phyloP scores from a whole-genome alignment of 2,888 invertebrate genomes.

The Zaprionus obscuricornis region DNA sequence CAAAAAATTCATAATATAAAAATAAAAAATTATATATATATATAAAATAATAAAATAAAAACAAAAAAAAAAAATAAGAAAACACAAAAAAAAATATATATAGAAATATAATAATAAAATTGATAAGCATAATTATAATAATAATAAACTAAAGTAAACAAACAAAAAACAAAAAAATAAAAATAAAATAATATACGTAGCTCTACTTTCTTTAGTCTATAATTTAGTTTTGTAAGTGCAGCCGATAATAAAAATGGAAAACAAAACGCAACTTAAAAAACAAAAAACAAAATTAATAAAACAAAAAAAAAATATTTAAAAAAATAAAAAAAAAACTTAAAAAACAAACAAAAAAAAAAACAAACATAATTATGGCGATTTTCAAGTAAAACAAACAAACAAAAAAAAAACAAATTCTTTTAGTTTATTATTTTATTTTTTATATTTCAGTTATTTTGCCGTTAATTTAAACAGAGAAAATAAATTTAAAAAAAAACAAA shows the following conservation, averaged over 20 bases:
- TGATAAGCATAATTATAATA: constrained; percentile 20
- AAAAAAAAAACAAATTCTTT: constrained; percentile 16
- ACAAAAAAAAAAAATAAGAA: no score
- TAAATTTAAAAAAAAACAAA: no score
- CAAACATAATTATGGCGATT: constrained; percentile 41
- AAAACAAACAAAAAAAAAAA: constrained; percentile 27
- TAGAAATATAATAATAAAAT: background rate
- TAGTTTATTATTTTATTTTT: constrained; percentile 28
- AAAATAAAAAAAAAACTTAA: constrained; percentile 41
- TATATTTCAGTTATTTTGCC: no score
- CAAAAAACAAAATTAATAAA: no score
- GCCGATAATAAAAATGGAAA: constrained; percentile 74
- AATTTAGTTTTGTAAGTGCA: constrained; percentile 63
- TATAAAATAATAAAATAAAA: constrained; percentile 22
- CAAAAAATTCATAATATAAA: constrained; percentile 36
- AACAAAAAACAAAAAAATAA: no score
- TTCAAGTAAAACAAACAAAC: constrained; percentile 37
- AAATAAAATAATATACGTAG: constrained; percentile 61
- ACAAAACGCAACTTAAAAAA: constrained; percentile 72
- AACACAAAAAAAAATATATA: no score
- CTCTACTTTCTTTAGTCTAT: constrained; percentile 71
- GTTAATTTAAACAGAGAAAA: no score
- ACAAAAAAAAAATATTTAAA: no score
- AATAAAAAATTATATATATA: constrained; percentile 28
- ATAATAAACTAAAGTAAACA: constrained; percentile 57